Base-by-base conservation (phyloP, 2,113 vertebrate species). In the Clarias magur region DNA sequence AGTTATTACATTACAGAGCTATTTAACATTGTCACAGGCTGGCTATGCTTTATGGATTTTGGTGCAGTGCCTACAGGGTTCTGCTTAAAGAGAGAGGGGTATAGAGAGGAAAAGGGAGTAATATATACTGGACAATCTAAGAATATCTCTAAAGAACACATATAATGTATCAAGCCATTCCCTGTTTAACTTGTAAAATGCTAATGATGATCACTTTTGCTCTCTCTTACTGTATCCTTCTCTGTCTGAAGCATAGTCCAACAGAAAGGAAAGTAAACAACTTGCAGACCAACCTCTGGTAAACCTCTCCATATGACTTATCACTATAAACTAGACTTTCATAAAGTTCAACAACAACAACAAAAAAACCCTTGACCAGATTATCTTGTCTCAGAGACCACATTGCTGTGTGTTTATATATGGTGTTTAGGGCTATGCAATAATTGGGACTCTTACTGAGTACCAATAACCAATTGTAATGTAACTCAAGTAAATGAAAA, bases 61-160 rank as follows among this genome's bases (percentile, higher is more conserved):
- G 34, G 38, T 19, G 9, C 5, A 70, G 67, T 70, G 67, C 30
- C 19, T 42, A 3, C 23, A 19, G 21, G 34, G 17, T 19, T 42
- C 34, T 38, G 70, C 17, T 12, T 38, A 73, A n/a, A 34, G 6
- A 42, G 19, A 42, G 70, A 42, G 3, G 5, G 6, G 8, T 6
- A 68, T 7, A 10, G 30, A 72, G 30, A 21, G 2, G 7, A 3
- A 67, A 27, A 68, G n/a, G 6, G 13, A 68, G 67, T 68, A 68
- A 68, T 15, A 27, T 68, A 19, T 70, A 34, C 67, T 70, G 16
- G 75, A 83, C n/a, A 62, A 23, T 53, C 84, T 17, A 67, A 75
- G 60, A 85, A 65, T 85, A 85, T 79, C 60, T 27, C 72, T n/a
- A 59, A 23, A 30, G 72, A 78, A 65, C 72, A 63, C 73, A 79